Evolutionary conservation across 2,113 vertebrate genomes (phyloP).

Genomic region (Mustela nigripes): DNA sequence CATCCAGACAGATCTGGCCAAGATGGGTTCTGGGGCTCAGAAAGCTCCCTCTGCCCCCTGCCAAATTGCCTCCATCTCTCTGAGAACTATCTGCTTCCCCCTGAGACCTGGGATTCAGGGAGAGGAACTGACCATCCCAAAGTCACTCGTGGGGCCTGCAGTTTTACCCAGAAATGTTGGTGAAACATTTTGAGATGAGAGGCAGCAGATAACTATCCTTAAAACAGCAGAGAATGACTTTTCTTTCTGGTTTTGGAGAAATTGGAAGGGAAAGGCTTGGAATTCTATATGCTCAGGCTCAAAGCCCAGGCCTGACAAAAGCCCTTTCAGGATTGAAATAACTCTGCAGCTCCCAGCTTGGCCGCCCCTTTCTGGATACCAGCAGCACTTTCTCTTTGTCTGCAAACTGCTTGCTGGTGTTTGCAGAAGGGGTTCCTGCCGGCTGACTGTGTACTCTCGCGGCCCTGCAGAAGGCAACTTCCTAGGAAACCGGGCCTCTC

Average conservation of each 20-base stretch:
- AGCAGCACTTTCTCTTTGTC: conserved; percentile 65
- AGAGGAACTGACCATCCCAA: not conserved
- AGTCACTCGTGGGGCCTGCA: not conserved
- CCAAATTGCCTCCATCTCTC: not conserved
- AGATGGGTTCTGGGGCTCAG: not conserved
- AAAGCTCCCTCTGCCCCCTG: not conserved
- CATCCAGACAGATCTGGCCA: not conserved
- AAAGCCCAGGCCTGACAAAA: conserved; percentile 54
- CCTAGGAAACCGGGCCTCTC: conserved; percentile 82
- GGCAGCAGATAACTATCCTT: not conserved
- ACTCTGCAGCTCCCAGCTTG: not conserved
- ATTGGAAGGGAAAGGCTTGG: conserved; percentile 28
- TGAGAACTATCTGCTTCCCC: not conserved
- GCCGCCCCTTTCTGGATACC: not conserved
- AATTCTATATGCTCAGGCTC: conserved; percentile 54
- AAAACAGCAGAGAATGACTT: not conserved
- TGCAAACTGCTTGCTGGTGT: conserved; percentile 64
- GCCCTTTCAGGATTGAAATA: conserved; percentile 64
- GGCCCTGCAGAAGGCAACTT: conserved; percentile 73
- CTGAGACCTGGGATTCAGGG: not conserved
- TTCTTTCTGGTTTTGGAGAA: conserved; percentile 2
- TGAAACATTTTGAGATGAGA: not conserved
- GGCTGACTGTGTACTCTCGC: conserved; percentile 54
- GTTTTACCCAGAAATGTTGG: not conserved
- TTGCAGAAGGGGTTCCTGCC: conserved; percentile 64